Conservation (phyloP, 2,113 vertebrate species). For the Halichoeres trimaculatus region DNA sequence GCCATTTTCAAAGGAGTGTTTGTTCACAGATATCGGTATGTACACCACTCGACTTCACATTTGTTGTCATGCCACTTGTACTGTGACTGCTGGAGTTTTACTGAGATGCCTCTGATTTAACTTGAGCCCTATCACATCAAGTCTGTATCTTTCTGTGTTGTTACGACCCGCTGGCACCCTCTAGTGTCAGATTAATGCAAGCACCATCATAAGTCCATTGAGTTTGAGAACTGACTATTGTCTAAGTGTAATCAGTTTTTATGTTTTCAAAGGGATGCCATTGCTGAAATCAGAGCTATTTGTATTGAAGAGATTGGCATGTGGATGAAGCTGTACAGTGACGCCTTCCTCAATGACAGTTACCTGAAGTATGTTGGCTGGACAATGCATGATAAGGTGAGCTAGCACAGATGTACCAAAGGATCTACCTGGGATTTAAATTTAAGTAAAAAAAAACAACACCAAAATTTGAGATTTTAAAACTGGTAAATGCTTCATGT, state of each 20-base stretch:
- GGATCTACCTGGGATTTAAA: too few relatives aligned
- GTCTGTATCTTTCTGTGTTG: background rate
- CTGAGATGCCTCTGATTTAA: background rate
- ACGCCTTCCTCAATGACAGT: constrained; percentile 98
- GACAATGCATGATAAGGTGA: constrained; percentile 85
- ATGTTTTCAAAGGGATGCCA: constrained; percentile 59
- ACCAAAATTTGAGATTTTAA: too few relatives aligned
- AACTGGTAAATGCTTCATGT: too few relatives aligned
- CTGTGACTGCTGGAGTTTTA: constrained; percentile 24
- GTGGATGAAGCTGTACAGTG: constrained; percentile 90
- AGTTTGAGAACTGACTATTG: background rate
- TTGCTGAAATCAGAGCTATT: constrained; percentile 84
- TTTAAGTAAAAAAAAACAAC: too few relatives aligned
- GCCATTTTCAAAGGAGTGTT: constrained; percentile 99
- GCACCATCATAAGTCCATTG: background rate
- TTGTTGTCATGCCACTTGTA: background rate
- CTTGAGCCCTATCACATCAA: background rate
- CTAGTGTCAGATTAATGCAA: constrained; percentile 43
- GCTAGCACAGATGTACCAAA: constrained; percentile 4
- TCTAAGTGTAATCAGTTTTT: background rate
- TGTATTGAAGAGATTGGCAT: constrained; percentile 94
- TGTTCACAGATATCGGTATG: constrained; percentile 96
- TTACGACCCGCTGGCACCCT: constrained; percentile 39
- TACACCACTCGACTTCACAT: constrained; percentile 2
- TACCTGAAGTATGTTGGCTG: constrained; percentile 98